These are phyloP conservation scores for Tachysurus fulvidraco DNA, from an alignment of 2,113 vertebrate genomes.

Conservation along the genomic window DNA sequence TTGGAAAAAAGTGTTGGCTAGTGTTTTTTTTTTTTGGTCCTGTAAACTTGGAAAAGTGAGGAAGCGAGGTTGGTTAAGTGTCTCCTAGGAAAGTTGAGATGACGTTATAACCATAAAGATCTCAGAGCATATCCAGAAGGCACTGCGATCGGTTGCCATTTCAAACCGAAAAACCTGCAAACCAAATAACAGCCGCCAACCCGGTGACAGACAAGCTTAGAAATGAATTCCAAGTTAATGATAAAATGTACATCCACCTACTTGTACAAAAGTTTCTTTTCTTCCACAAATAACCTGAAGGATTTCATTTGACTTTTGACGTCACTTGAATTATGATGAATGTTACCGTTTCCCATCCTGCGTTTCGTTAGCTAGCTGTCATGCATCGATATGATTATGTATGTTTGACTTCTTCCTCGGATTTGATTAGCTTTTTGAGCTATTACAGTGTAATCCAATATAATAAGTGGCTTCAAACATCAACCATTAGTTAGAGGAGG, in stretches of 20 bases:
- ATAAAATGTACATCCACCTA: background rate
- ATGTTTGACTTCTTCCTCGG: background rate
- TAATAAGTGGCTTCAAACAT: background rate
- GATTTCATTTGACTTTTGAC: background rate
- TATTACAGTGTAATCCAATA: slow-evolving; percentile 31
- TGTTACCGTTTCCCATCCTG: background rate
- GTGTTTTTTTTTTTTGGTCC: background rate
- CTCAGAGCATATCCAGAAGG: background rate
- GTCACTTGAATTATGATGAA: background rate
- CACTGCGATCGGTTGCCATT: background rate
- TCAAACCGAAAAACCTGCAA: background rate
- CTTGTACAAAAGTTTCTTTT: background rate
- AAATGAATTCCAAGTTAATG: background rate
- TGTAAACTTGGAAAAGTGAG: no score
- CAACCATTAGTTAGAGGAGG: slow-evolving; percentile 5
- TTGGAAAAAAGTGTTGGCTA: background rate
- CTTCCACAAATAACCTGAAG: background rate
- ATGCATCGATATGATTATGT: background rate
- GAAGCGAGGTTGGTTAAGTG: background rate
- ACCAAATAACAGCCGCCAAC: background rate
- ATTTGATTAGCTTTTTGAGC: slow-evolving; percentile 17
- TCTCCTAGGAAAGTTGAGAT: background rate
- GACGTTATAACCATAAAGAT: no score
- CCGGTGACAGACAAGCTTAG: background rate
- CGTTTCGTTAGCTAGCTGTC: slow-evolving; percentile 6